Percentiles rank a stretch among this genome's conserved stretches.
These are phyloP conservation scores for Desoria tigrina DNA, from an alignment of 2,888 invertebrate species.

Conservation along the genomic window DNA sequence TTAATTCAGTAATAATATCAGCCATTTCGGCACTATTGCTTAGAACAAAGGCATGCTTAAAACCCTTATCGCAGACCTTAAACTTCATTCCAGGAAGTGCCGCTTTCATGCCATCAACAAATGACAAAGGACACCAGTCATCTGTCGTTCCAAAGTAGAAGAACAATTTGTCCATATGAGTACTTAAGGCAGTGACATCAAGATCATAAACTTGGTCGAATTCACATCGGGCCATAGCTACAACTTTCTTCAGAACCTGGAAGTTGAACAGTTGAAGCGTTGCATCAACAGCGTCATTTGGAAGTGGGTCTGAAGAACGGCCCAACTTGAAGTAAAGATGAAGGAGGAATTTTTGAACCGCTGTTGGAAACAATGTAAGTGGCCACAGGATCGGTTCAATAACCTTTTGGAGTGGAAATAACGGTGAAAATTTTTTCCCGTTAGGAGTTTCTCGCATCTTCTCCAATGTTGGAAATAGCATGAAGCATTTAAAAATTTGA, in stretches of 20 bases:
- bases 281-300: conserved; percentile 32
- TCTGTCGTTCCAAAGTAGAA: conserved; percentile 79
- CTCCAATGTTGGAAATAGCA: conserved; percentile 86
- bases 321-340: conserved; percentile 35
- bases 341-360: conserved; percentile 29
- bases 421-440: conserved; percentile 69
- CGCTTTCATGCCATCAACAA: conserved; percentile 67
- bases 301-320: not conserved
- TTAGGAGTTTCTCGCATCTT: conserved; percentile 74
- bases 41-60: conserved; percentile 80
- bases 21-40: conserved; percentile 57
- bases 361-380: conserved; percentile 24
- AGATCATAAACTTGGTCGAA: conserved; percentile 63
- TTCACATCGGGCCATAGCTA: conserved; percentile 44
- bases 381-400: conserved; percentile 28
- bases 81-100: conserved; percentile 66
- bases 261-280: conserved; percentile 35
- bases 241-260: conserved; percentile 27
- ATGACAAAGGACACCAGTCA: conserved; percentile 77
- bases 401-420: conserved; percentile 59
- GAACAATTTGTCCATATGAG: conserved; percentile 67
- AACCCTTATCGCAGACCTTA: conserved; percentile 64
- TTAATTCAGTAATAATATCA: conserved; percentile 23
- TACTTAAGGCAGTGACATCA: conserved; percentile 65
- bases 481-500: conserved; percentile 65